Base-by-base conservation (phyloP, 2,888 invertebrate species). In the Cancer borealis region DNA sequence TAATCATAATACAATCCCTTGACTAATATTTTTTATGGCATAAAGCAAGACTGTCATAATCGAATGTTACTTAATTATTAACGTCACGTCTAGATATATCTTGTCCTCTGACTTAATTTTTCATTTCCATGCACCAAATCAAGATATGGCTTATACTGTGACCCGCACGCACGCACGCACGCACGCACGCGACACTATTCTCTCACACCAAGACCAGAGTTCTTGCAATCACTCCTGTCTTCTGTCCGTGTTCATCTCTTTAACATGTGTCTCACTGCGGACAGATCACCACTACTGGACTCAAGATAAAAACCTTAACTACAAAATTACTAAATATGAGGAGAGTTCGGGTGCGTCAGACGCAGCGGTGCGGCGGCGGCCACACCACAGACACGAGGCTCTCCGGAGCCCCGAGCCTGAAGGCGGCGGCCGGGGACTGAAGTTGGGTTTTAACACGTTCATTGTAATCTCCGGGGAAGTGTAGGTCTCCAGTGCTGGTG, bases 121-220 rank as follows among this genome's bases (percentile, higher is more conserved):
- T 30, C 14, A 0, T 12, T 79, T 26, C 6, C 26, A 5, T 30
- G 30, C 21, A 21, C n/a, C 66, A 26, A 30, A 79, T 26, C 12
- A 30, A 30, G 8, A 73, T 79, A 12, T 79, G 79, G 30, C 79
- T 88, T 79, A 47, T 46, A 21, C n/a, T 47, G 88, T 47, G 21
- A 14, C 88, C 46, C 21, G 88, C 88, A 88, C 88, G 88, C 88
- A 88, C 88, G 10, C 17, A 73, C 8, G 73, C 73, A 73, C 21
- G 88, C 88, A 88, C 88, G 88, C 88, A 88, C 88, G 10, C 17
- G n/a, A 88, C 88, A 88, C 88, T 46, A 21, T 88, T 88, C 88
- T 79, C 30, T 30, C 79, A 79, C 26, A 26, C 26, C 79, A 79
- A 79, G 79, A 79, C 26, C 79, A 26, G 30, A 79, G 79, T 79